phyloP scores from a whole-genome alignment of 1,140 invertebrate species.

The Araneus ventricosus region DNA sequence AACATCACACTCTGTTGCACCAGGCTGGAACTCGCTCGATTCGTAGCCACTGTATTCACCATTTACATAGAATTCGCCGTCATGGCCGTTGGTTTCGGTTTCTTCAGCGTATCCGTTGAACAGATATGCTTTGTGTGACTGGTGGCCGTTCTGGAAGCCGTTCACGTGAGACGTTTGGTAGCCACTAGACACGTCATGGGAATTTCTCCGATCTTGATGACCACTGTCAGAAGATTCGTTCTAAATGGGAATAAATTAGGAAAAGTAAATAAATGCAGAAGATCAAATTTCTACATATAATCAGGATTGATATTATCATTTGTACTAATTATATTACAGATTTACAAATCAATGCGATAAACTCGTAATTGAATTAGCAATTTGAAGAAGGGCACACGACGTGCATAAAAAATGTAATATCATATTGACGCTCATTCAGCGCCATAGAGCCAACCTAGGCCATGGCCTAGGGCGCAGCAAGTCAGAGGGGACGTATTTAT shows the following conservation, averaged over 20 bases:
- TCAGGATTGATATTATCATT: too few species aligned
- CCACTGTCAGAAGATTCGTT: constrained; percentile 38
- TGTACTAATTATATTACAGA: too few species aligned
- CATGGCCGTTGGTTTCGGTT: constrained; percentile 35
- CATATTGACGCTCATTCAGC: too few species aligned
- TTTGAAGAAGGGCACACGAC: too few species aligned
- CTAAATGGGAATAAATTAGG: constrained; percentile 29
- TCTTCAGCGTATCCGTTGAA: constrained; percentile 46
- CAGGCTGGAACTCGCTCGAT: constrained; percentile 66
- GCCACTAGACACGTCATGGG: neutral
- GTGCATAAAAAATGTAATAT: too few species aligned
- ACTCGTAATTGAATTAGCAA: too few species aligned
- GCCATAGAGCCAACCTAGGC: too few species aligned
- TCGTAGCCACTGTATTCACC: constrained; percentile 73
- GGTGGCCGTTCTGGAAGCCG: constrained; percentile 41
- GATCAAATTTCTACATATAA: too few species aligned
- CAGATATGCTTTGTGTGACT: neutral
- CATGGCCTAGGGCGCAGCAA: too few species aligned
- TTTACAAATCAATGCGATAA: too few species aligned
- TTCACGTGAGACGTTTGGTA: constrained; percentile 2
- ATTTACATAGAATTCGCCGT: constrained; percentile 66
- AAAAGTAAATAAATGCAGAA: too few species aligned
- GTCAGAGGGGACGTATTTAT: too few species aligned
- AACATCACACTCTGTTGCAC: constrained; percentile 26
- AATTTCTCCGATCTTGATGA: neutral